Evolutionary conservation across 2,113 vertebrate species (phyloP).

Genomic region (Nannospalax galili): DNA sequence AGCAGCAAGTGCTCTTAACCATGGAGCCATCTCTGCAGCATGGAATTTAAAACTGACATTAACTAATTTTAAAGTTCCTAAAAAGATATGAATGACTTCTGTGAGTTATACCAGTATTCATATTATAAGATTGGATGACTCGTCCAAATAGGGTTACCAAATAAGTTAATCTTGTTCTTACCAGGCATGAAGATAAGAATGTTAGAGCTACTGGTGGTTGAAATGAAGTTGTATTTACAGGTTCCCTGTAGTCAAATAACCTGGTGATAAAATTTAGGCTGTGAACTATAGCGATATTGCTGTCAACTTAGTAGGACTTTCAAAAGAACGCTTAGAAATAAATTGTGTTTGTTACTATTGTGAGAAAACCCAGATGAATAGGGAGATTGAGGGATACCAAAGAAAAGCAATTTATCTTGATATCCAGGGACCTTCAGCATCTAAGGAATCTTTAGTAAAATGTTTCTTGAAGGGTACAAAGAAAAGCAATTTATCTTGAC

Average conservation of each 20-base stretch:
- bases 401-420: too few species aligned
- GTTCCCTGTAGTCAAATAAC: slow-evolving; percentile 32
- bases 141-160: neutral
- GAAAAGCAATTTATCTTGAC: slow-evolving; percentile 60
- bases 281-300: neutral
- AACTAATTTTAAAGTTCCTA: neutral
- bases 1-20: too few species aligned
- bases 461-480: too few species aligned
- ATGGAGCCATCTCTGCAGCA: neutral
- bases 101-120: neutral
- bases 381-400: slow-evolving; percentile 35
- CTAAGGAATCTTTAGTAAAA: too few species aligned
- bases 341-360: slow-evolving; percentile 2
- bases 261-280: slow-evolving; percentile 33
- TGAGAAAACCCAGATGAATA: slow-evolving; percentile 8
- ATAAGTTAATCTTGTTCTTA: slow-evolving; percentile 25
- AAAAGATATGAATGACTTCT: neutral
- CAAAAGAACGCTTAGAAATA: slow-evolving; percentile 44
- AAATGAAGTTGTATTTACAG: neutral
- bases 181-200: neutral
- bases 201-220: neutral
- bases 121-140: slow-evolving; percentile 7
- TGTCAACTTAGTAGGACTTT: slow-evolving; percentile 43
- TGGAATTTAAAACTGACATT: neutral
- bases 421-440: too few species aligned